Percentiles rank a stretch among this genome's conserved stretches.
Evolutionary conservation across 2,113 vertebrate genomes (phyloP).

Genomic region (Oryzias javanicus): DNA sequence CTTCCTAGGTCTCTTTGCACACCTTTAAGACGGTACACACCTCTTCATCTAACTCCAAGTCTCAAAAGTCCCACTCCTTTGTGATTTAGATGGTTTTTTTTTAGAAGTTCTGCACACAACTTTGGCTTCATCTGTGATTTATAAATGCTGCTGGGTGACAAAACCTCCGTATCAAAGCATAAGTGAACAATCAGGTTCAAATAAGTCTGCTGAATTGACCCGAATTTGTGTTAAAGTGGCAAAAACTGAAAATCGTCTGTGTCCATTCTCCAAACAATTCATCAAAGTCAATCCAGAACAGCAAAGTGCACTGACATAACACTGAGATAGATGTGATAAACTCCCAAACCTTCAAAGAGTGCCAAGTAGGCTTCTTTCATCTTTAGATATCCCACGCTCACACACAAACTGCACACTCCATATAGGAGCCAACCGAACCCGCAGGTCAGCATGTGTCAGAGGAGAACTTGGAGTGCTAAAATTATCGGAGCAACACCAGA

Average conservation of each 20-base stretch:
- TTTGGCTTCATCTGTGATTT: too few relatives aligned
- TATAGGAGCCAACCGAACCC: not conserved
- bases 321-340: conserved; percentile 9
- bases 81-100: too few relatives aligned
- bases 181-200: too few relatives aligned
- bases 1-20: too few relatives aligned
- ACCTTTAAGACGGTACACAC: too few relatives aligned
- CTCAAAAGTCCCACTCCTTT: too few relatives aligned
- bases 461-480: not conserved
- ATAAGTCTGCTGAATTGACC: conserved; percentile 22
- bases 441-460: not conserved
- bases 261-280: conserved; percentile 12
- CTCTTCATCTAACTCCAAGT: too few relatives aligned
- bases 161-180: too few relatives aligned
- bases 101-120: too few relatives aligned
- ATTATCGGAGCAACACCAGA: not conserved
- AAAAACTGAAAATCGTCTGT: conserved; percentile 28
- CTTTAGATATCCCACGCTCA: conserved; percentile 9
- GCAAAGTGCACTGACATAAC: conserved; percentile 2
- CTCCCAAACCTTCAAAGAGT: conserved; percentile 16
- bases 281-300: not conserved
- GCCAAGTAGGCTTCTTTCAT: conserved; percentile 15
- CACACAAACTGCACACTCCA: not conserved
- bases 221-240: conserved; percentile 5
- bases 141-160: too few relatives aligned